Evolutionary conservation across 2,113 vertebrate species (phyloP).

Genomic region (Pelmatolapia mariae): DNA sequence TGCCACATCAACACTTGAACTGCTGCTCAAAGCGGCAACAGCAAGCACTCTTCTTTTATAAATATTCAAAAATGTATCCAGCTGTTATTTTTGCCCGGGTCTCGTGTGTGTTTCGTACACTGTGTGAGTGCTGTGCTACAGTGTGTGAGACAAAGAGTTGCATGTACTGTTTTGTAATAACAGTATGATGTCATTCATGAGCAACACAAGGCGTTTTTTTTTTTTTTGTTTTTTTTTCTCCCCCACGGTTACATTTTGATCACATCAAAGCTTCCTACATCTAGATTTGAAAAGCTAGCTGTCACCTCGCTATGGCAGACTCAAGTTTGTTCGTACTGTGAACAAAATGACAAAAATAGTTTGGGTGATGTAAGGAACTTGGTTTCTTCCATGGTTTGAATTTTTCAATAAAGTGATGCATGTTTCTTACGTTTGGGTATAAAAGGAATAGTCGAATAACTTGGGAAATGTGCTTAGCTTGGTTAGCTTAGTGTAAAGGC

Average conservation of each 20-base stretch:
- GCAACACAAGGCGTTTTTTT: neutral
- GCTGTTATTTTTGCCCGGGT: conserved; percentile 32
- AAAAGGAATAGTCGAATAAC: neutral
- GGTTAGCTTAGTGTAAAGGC: neutral
- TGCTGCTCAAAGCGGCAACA: neutral
- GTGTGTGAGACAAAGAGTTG: conserved; percentile 21
- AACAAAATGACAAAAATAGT: neutral
- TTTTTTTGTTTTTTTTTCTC: neutral
- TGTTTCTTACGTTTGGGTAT: neutral
- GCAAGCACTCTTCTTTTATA: conserved; percentile 26
- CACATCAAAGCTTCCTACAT: neutral
- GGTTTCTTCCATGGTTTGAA: neutral
- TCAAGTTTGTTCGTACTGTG: neutral
- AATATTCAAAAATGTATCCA: conserved; percentile 33
- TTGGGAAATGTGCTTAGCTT: neutral
- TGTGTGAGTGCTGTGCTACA: conserved; percentile 20
- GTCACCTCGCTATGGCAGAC: neutral
- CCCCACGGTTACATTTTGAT: neutral
- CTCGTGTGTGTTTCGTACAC: conserved; percentile 34
- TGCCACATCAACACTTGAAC: conserved; percentile 40
- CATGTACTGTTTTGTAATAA: conserved; percentile 35
- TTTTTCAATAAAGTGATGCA: neutral
- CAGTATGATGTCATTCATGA: conserved; percentile 2
- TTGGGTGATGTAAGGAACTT: neutral
- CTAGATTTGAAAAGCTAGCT: neutral